Evolutionary conservation across 2,797 vertebrate genomes (phyloP), one percentile per base, ranked within the genome.

Genomic region (Chrosomus eos): DNA sequence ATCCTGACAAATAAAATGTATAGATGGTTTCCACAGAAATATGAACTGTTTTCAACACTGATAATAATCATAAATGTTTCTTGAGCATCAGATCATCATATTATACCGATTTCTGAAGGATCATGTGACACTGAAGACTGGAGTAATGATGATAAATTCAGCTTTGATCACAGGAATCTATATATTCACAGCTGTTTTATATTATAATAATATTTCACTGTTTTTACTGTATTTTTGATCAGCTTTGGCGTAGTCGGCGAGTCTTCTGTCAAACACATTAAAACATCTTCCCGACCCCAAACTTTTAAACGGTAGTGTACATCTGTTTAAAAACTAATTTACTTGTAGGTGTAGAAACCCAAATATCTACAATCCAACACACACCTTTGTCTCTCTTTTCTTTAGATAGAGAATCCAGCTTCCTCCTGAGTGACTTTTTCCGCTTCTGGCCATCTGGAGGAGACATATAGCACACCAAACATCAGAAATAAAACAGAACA

Each of bases 361-460:
- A n/a, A 58, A 23, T 4, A 4, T 53, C 10, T 8, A 36, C 21
- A 75, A 55, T 23, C 28, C 53, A 62, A 62, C 9, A 2, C 71
- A 28, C 91, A 96, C 95, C 95, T 96, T 96, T 98, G 95, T 98
- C 98, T 97, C 95, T 97, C 93, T 97, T 99, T 93, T 99, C 98
- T 91, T 99, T 99, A 58, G 97, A 96, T 88, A 99, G 92, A 4
- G 98, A 98, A 92, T 99, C 98, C 95, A 99, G 92, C 96, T 99
- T 99, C 94, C 95, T 97, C 93, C 97, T 94, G 74, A 99, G 94
- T 23, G 96, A 97, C 90, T 97, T 99, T 94, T 99, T 99, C 91
- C 95, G 95, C 92, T 99, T 99, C 90, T 97, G 96, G 40, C 96
- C 96, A 95, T 97, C 98, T 99, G 94, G 77, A 94, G 92, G 89